phyloP scores from a whole-genome alignment of 2,888 invertebrate species.

The Mesoligia furuncula region DNA sequence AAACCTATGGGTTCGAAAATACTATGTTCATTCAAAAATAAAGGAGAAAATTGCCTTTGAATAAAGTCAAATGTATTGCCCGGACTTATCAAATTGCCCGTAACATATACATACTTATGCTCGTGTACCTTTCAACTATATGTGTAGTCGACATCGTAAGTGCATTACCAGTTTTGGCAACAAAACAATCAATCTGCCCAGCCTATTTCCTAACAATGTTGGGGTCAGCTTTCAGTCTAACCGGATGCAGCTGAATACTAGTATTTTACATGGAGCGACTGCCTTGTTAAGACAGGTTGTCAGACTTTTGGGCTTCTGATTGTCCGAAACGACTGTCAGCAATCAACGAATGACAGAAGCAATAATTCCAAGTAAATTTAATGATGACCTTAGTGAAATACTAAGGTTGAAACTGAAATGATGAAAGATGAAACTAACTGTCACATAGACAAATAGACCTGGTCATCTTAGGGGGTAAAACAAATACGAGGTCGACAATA shows the following conservation, averaged over 20 bases:
- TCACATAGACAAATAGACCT: not conserved
- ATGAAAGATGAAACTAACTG: too few relatives aligned
- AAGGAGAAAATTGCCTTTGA: too few relatives aligned
- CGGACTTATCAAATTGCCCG: too few relatives aligned
- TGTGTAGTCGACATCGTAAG: not conserved
- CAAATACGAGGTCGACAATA: not conserved
- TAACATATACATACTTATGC: too few relatives aligned
- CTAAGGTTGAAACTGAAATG: not conserved
- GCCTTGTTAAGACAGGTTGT: not conserved
- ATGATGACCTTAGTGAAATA: too few relatives aligned
- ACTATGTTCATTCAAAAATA: too few relatives aligned
- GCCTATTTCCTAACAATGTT: not conserved
- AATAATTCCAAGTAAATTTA: not conserved
- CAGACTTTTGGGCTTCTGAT: not conserved
- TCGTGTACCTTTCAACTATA: constrained; percentile 36
- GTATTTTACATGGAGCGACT: not conserved
- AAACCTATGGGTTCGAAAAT: too few relatives aligned
- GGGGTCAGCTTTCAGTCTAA: not conserved
- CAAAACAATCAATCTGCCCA: not conserved
- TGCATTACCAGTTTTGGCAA: not conserved
- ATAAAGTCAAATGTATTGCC: too few relatives aligned
- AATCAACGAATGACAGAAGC: too few relatives aligned
- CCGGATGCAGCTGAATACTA: not conserved
- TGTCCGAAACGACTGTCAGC: not conserved
- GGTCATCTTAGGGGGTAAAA: not conserved